A percentile compares a stretch with the other conserved stretches of the same genome.
Conservation (phyloP, 2,888 invertebrate species). For the Leptopterna dolabrata region DNA sequence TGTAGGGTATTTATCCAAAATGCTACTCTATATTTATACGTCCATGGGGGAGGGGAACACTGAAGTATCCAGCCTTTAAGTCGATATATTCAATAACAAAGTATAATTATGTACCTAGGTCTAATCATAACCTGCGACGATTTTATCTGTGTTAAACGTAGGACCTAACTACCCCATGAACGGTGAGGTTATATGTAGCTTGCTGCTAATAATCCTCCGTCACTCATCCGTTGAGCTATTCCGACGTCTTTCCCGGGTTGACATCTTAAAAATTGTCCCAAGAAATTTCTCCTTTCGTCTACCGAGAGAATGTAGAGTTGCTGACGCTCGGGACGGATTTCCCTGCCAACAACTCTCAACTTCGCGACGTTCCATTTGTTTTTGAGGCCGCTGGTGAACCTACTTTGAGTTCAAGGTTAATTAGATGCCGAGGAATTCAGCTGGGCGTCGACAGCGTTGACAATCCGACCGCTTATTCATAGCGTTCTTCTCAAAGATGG, state of each 20-base stretch:
- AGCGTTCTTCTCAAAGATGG: slow-evolving; percentile 12
- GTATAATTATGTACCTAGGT: too few relatives aligned
- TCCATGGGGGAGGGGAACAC: too few relatives aligned
- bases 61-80: too few relatives aligned
- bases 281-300: neutral
- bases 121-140: too few relatives aligned
- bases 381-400: neutral
- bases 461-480: slow-evolving; percentile 15
- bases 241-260: neutral
- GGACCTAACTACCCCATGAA: too few relatives aligned
- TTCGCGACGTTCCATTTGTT: slow-evolving; percentile 16
- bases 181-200: too few relatives aligned
- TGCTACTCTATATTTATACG: too few relatives aligned
- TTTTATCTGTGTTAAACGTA: too few relatives aligned
- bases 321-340: neutral
- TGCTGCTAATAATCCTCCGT: neutral
- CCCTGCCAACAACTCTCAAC: neutral
- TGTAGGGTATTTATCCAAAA: too few relatives aligned
- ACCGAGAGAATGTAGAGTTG: neutral
- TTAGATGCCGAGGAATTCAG: slow-evolving; percentile 29
- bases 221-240: neutral
- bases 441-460: slow-evolving; percentile 28
- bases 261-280: neutral
- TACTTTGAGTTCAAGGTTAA: slow-evolving; percentile 39
- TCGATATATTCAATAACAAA: too few relatives aligned